Evolutionary conservation across 37 sponge, comb jelly and placozoan species (phyloP).

Genomic region (Crambe crambe): DNA sequence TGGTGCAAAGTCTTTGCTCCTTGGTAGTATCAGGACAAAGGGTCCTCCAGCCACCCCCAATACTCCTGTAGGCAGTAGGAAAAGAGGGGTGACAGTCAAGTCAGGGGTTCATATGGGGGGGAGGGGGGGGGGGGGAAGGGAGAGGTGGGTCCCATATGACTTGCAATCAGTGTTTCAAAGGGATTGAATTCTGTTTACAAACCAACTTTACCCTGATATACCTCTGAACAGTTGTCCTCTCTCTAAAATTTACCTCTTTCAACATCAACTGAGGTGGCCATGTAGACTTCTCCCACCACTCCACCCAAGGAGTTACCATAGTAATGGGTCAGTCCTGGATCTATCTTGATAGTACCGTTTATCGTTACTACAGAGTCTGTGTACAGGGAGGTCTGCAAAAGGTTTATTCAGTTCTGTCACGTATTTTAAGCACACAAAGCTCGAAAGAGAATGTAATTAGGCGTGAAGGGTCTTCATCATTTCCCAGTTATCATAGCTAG

Average conservation of each 20-base stretch:
- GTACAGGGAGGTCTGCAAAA: slow-evolving; percentile 7
- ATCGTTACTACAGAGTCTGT: slow-evolving; percentile 29
- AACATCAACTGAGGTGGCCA: slow-evolving; percentile 73
- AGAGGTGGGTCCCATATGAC: too few species aligned
- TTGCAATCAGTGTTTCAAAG: too few species aligned
- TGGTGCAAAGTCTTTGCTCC: slow-evolving; percentile 60
- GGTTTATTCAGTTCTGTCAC: too few species aligned
- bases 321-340: slow-evolving; percentile 33
- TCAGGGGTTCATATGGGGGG: too few species aligned
- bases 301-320: slow-evolving; percentile 88
- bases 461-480: too few species aligned
- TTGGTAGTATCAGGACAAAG: slow-evolving; percentile 66
- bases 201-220: too few species aligned
- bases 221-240: too few species aligned
- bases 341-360: slow-evolving; percentile 25
- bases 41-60: slow-evolving; percentile 84
- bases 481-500: too few species aligned
- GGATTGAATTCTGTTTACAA: too few species aligned
- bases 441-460: too few species aligned
- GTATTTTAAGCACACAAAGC: too few species aligned
- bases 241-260: slow-evolving; percentile 53
- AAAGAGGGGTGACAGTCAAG: not conserved
- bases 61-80: slow-evolving; percentile 56
- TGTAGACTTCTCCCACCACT: slow-evolving; percentile 75
- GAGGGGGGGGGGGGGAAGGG: not conserved